phyloP scores from a whole-genome alignment of 2,888 invertebrate species.

The Pheosia tremula region DNA sequence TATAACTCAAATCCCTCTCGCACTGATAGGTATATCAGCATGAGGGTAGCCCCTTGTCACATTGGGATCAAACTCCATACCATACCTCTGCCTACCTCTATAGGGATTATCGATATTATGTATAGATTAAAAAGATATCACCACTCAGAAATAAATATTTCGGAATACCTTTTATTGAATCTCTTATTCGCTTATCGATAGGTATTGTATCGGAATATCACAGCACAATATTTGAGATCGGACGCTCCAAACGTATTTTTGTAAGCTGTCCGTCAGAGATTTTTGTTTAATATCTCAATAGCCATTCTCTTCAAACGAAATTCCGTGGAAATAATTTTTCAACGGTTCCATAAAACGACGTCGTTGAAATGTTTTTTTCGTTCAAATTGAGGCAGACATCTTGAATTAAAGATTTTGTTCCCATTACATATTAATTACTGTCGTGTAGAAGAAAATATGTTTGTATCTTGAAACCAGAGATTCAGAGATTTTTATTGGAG shows the following conservation, averaged over 20 bases:
- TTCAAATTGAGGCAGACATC: neutral
- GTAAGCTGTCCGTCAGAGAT: neutral
- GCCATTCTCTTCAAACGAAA: constrained; percentile 3
- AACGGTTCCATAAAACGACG: neutral
- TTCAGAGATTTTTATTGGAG: neutral
- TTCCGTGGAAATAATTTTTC: neutral
- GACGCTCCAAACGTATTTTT: neutral
- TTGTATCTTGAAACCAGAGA: neutral
- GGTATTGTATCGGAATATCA: neutral
- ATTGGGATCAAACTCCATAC: no score
- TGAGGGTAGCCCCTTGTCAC: no score
- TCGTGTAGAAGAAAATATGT: neutral
- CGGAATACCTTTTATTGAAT: neutral
- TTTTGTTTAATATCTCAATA: neutral
- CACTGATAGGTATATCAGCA: no score
- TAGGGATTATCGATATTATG: no score
- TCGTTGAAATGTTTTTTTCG: neutral
- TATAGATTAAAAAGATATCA: neutral
- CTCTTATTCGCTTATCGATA: neutral
- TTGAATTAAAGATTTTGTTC: neutral
- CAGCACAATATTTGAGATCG: neutral
- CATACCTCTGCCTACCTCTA: no score
- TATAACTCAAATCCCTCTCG: no score
- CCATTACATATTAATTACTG: constrained; percentile 2
- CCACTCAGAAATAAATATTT: neutral